These are phyloP conservation scores for Xylocampa areola DNA, from an alignment of 2,888 invertebrate genomes.

Conservation along the genomic window DNA sequence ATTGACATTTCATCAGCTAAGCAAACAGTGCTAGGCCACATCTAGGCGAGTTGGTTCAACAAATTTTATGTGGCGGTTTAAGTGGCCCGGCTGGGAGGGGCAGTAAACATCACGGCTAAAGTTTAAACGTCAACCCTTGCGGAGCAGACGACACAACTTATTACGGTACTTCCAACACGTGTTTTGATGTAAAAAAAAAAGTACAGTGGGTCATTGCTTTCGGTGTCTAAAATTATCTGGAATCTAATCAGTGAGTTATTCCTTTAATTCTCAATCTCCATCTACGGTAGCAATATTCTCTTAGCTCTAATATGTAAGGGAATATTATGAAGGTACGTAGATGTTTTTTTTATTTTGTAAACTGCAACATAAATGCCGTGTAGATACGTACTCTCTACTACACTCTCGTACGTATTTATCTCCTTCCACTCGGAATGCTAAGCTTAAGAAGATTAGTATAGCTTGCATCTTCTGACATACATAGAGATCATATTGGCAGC, in stretches of 20 bases:
- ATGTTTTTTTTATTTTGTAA: no score
- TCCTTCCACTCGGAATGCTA: background rate
- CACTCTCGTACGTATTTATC: no score
- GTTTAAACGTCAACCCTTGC: slow-evolving; percentile 83
- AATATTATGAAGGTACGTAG: no score
- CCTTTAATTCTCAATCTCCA: background rate
- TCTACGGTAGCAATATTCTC: no score
- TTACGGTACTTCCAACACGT: slow-evolving; percentile 77
- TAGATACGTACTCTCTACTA: no score
- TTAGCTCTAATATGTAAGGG: no score
- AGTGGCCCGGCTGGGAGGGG: slow-evolving; percentile 74
- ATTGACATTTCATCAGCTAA: slow-evolving; percentile 52
- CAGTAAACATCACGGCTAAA: slow-evolving; percentile 82
- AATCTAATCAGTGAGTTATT: background rate
- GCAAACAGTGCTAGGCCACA: slow-evolving; percentile 52
- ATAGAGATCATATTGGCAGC: no score
- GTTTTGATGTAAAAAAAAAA: slow-evolving; percentile 67
- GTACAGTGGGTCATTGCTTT: slow-evolving; percentile 7
- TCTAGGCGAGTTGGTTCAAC: slow-evolving; percentile 67
- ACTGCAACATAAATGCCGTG: no score
- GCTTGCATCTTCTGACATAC: background rate
- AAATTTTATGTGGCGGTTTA: slow-evolving; percentile 77
- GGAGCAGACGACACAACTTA: slow-evolving; percentile 76
- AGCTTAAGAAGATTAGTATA: background rate
- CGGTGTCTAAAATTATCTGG: slow-evolving; percentile 6